These are phyloP conservation scores for Halyomorpha halys DNA, from an alignment of 1,140 invertebrate genomes.

Conservation along the genomic window DNA sequence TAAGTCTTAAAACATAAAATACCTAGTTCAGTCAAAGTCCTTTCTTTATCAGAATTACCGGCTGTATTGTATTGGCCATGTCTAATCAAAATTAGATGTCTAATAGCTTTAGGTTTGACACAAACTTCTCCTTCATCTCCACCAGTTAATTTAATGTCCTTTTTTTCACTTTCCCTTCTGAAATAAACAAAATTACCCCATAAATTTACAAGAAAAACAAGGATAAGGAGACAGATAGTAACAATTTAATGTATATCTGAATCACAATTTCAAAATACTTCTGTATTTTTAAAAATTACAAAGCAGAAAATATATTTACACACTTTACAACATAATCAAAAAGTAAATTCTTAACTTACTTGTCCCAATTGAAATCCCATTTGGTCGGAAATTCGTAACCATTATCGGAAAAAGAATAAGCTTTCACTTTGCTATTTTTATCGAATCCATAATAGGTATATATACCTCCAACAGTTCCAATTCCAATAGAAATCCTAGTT, in stretches of 20 bases:
- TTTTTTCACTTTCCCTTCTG: constrained; percentile 28
- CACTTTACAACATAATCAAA: not conserved
- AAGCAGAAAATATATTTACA: not conserved
- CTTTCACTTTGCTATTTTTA: not conserved
- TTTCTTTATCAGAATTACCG: constrained; percentile 61
- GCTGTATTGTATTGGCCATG: constrained; percentile 87
- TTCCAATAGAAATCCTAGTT: constrained; percentile 9
- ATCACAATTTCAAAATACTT: too few relatives aligned
- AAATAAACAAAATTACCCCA: not conserved
- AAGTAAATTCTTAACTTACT: not conserved
- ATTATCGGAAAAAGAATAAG: not conserved
- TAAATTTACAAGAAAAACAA: too few relatives aligned
- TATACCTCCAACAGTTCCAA: constrained; percentile 12
- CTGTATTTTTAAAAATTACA: too few relatives aligned
- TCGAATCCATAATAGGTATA: constrained; percentile 7
- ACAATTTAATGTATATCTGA: too few relatives aligned
- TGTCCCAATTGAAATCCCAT: constrained; percentile 18
- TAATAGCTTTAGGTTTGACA: constrained; percentile 52
- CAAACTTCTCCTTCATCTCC: constrained; percentile 33
- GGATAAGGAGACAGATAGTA: too few relatives aligned
- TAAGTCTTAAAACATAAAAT: constrained; percentile 5
- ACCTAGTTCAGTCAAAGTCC: constrained; percentile 70
- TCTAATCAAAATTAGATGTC: constrained; percentile 82
- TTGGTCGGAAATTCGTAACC: not conserved
- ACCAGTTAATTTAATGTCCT: constrained; percentile 39